Base-by-base conservation (phyloP, 2,113 vertebrate species). In the Condylura cristata region DNA sequence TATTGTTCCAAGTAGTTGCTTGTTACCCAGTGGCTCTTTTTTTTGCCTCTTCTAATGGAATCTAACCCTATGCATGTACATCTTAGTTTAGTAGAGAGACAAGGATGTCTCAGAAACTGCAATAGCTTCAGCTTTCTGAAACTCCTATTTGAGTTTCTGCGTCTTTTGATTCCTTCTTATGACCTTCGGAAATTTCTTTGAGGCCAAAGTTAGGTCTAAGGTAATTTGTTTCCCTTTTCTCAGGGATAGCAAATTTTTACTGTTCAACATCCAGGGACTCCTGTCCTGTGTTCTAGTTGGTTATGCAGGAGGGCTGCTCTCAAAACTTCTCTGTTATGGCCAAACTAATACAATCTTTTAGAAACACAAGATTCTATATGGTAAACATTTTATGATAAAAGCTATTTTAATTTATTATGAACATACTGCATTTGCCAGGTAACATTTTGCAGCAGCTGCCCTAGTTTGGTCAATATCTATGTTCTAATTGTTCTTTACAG, bases 1-100 rank as follows among this genome's bases (percentile, higher is more conserved):
- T 76, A 76, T 90, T 90, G 51, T 41, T 71, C 37, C n/a, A 20
- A 56, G 24, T 58, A 56, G 82, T 90, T 95, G 51, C 61, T 95
- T 24, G 18, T 91, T 87, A 84, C 48, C n/a, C 58, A 78, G 0
- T 94, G 56, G 28, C 87, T 61, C 61, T 71, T 79, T 20, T 79
- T 20, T 83, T 93, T 86, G 53, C 44, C 66, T 37, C 53, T 22
- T 14, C 2, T 78, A 2, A 3, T 37, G 51, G 34, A 70, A 44
- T 82, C 34, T 75, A 41, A 70, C 20, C 24, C 41, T 18, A 2
- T 76, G 34, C 34, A 48, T 13, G 20, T 63, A 51, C 8, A 79
- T 30, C 37, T 83, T 93, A 72, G 17, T 72, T 90, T 71, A 76
- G 61, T 63, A 82, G 82, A 76, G 82, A 61, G 68, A 34, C 39